Percentiles rank a stretch among this genome's conserved stretches.
These are phyloP conservation scores for Picathartes gymnocephalus DNA, from an alignment of 2,113 vertebrate genomes.

Conservation along the genomic window DNA sequence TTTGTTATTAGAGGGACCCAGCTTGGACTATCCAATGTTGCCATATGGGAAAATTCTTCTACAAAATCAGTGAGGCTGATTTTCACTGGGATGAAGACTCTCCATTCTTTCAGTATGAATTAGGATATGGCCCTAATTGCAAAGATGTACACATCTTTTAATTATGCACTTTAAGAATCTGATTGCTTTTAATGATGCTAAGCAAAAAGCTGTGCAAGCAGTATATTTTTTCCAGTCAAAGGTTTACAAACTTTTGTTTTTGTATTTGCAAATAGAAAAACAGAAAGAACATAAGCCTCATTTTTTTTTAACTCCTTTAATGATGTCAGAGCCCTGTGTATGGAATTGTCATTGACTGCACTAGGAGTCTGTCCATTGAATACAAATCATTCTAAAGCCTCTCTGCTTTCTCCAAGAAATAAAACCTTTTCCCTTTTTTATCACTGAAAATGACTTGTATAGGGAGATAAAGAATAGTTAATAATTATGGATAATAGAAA, in stretches of 20 bases:
- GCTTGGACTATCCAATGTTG: too few species aligned
- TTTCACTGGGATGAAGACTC: neutral
- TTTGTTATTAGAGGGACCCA: too few species aligned
- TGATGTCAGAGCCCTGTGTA: neutral
- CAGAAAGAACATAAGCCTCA: neutral
- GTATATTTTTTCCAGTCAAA: neutral
- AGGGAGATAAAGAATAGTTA: neutral
- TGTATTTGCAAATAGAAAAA: neutral
- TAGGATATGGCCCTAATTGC: neutral
- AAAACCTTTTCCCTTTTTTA: neutral
- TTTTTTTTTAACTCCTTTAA: fast-evolving
- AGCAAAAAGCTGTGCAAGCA: neutral
- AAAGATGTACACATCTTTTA: neutral
- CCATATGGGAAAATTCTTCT: too few species aligned
- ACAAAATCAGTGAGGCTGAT: neutral
- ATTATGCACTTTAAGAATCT: neutral
- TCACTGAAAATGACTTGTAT: neutral
- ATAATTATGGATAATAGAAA: neutral
- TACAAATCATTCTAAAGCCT: neutral
- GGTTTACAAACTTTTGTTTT: neutral
- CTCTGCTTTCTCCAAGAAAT: neutral
- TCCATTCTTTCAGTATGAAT: neutral
- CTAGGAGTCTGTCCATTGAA: neutral
- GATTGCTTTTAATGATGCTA: neutral
- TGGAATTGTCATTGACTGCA: neutral